Evolutionary conservation across 1,140 invertebrate genomes (phyloP), one percentile per base, ranked within the genome.

Genomic region (Globodera ellingtonae): DNA sequence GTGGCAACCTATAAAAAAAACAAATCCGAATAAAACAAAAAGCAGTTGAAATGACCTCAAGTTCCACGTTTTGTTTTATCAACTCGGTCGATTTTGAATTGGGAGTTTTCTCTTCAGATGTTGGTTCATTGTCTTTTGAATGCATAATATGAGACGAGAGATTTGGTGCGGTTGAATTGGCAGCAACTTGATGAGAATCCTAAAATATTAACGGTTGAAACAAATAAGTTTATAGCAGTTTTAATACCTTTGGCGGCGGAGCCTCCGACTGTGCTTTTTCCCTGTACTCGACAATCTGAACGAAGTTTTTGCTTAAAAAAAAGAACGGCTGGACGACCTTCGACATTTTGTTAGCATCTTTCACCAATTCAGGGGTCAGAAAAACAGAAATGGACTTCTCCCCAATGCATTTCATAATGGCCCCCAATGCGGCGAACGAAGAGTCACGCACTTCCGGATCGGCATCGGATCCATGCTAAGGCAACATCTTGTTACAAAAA

Each of bases 321-420:
- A 10, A 9, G 24, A 67, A 73, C n/a, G 78, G 5, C n/a, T 24
- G 59, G n/a, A 78, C 21, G 88, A 93, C 93, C 91, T 98, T 98
- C 44, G 93, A 92, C 92, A 97, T 94, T 91, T 98, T 99, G 4
- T 97, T 90, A n/a, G 87, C 81, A 65, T 93, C 92, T 88, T 95
- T 79, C 56, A 89, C 96, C 4, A 98, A 90, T 89, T 98, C 96
- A 47, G 75, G 7, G 3, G 92, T 92, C 21, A 98, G 91, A 86
- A 97, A 94, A 0, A 95, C 93, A 69, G 92, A 92, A 74, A 98
- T 93, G 18, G 93, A 92, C 90, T 96, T 97, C 13, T 98, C 96
- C n/a, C 95, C 94, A 18, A 97, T 93, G 6, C 97, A 92, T 90
- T 97, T 98, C 91, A 95, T 94, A 4, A 95, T 93, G 0, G 95